Conservation (phyloP, 1,140 invertebrate genomes). For the Dinoponera quadriceps region DNA sequence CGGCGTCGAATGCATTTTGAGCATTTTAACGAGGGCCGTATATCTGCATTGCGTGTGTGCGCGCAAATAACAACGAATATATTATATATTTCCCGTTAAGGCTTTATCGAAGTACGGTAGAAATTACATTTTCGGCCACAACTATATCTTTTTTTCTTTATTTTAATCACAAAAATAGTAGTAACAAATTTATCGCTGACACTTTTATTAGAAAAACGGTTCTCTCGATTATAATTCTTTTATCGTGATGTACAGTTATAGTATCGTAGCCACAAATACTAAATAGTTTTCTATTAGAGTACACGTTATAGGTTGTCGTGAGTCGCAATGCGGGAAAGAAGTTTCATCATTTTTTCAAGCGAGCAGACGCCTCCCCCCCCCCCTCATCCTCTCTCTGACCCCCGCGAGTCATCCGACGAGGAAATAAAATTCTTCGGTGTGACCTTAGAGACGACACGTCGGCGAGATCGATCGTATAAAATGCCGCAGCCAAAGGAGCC, state of each 20-base stretch:
- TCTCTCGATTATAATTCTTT: no score
- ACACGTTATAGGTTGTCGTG: background rate
- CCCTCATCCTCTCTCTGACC: slow-evolving; percentile 6
- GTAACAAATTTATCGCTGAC: no score
- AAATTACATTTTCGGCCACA: no score
- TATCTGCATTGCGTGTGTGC: slow-evolving; percentile 35
- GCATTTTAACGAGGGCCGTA: slow-evolving; percentile 51
- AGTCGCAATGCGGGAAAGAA: background rate
- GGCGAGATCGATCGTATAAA: slow-evolving; percentile 65
- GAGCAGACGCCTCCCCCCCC: no score
- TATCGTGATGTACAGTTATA: no score
- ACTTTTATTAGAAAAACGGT: no score
- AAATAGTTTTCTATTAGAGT: no score
- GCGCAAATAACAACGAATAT: slow-evolving; percentile 42
- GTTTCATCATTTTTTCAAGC: background rate
- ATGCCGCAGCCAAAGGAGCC: slow-evolving; percentile 30
- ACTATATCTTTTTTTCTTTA: no score
- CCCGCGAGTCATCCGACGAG: slow-evolving; percentile 29
- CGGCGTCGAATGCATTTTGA: slow-evolving; percentile 69
- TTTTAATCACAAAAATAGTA: no score
- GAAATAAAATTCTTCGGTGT: slow-evolving; percentile 54
- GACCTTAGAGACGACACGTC: slow-evolving; percentile 59
- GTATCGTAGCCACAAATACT: no score
- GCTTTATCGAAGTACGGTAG: no score
- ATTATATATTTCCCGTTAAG: no score